Base-by-base conservation (phyloP, 2,797 vertebrate species). In the Champsocephalus esox region DNA sequence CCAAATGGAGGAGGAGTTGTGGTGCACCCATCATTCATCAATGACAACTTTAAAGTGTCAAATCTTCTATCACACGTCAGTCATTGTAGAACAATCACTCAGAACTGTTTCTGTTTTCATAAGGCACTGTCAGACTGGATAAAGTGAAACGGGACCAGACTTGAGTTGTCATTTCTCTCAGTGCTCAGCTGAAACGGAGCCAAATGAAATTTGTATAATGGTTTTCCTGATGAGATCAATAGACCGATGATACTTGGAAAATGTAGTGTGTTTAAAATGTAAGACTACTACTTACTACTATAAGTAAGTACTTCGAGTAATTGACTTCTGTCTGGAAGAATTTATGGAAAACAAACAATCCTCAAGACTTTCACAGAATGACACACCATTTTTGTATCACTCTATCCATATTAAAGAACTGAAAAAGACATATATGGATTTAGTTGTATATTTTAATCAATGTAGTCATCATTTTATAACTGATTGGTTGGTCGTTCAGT, bases 341-440 rank as follows among this genome's bases (percentile, higher is more conserved):
- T 34, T 64, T 32, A 55, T 19, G 60, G 66, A 70, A 56, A 80
- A 38, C 34, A 61, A 59, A 55, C 44, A 34, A 55, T 59, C 12
- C 34, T 51, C 24, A 21, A 52, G 28, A 16, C 57, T 8, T 50
- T 24, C 54, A 19, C 55, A 44, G 70, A 49, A 1, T n/a, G 38
- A 41, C 13, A 50, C 13, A 41, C 38, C 44, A 45, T 49, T 45
- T 45, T 41, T 51, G 38, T 0, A 63, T 38, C 41, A 17, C 58
- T 48, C 24, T n/a, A 7, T 51, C 41, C 16, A 17, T 21, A 45
- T 32, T 62, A 19, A 32, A 21, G 28, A 45, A 21, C 55, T 45
- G n/a, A 56, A 5, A 34, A 13, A 48, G 41, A 24, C 38, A 14
- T 14, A 43, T 21, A 58, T 43, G 49, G 1, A 50, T n/a, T 69